Base-by-base conservation (phyloP, 2,797 vertebrate genomes). In the Uromys caudimaculatus region DNA sequence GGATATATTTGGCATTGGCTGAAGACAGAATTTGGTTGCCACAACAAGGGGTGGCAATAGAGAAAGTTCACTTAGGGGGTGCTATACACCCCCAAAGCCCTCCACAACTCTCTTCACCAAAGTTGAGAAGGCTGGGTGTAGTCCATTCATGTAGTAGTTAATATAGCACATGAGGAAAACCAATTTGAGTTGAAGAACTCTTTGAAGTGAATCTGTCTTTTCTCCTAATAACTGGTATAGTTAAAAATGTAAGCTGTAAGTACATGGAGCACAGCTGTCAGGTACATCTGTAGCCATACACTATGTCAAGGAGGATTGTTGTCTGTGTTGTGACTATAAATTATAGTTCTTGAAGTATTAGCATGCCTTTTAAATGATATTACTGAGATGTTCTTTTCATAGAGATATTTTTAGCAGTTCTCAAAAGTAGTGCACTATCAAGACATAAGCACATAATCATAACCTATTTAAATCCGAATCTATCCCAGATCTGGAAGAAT, bases 361-460 rank as follows among this genome's bases (percentile, higher is more conserved):
- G 67, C 44, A 2, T 71, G 79, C 24, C 87, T 94, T 93, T 83
- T 50, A 24, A 67, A 69, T 91, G 95, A 81, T 90, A 32, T 91
- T 64, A 76, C 78, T 76, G 58, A 50, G 62, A 50, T 91, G 56
- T 24, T 96, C 11, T 87, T 89, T 97, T 91, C 71, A 44, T 76
- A 29, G 44, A 93, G 56, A n/a, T 94, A 93, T 85, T 94, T 97
- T 97, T 94, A 90, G 77, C 38, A 81, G 44, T 79, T 87, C 27
- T 35, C 41, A 3, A 86, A 41, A 67, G 62, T 52, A 56, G 78
- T 67, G 62, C 95, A 44, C 87, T 84, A 85, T 17, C 54, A 77
- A 86, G 81, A 93, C 60, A 84, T 69, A 78, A 95, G 44, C 91
- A 93, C 90, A 50, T 54, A 54, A 47, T 82, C 47, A 23, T 90